Percentiles rank a stretch among this genome's conserved stretches.
These are phyloP conservation scores for Scylla paramamosain DNA, from an alignment of 1,140 invertebrate species.

Conservation along the genomic window DNA sequence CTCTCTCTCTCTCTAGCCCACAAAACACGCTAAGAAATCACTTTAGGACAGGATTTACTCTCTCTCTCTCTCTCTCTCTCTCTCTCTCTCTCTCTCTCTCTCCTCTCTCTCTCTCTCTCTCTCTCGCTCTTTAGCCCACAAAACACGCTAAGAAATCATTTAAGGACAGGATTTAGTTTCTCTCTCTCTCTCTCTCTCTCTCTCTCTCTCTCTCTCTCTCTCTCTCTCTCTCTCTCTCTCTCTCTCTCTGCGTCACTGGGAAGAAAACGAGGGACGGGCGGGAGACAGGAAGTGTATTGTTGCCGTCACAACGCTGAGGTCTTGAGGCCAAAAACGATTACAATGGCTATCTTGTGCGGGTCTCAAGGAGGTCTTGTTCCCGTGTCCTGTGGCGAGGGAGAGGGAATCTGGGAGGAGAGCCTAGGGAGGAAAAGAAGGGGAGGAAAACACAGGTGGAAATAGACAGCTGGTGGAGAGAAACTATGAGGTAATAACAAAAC, in stretches of 20 bases:
- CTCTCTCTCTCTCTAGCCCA: neutral
- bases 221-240: conserved; percentile 41
- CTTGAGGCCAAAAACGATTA: neutral
- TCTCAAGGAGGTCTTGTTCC: neutral
- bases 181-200: neutral
- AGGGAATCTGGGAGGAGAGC: neutral
- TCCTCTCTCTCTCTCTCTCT: no score
- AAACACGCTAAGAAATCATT: neutral
- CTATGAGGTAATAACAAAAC: neutral
- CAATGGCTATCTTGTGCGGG: neutral
- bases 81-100: conserved; percentile 36
- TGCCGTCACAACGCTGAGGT: neutral
- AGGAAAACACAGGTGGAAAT: no score
- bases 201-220: conserved; percentile 39
- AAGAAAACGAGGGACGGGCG: neutral
- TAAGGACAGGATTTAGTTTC: neutral
- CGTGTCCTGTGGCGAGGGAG: neutral
- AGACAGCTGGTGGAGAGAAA: neutral
- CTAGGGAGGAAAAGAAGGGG: neutral
- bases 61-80: neutral
- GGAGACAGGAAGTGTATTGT: conserved; percentile 7
- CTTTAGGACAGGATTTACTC: neutral
- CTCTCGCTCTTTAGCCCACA: neutral
- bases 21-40: neutral
- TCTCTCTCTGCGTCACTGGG: neutral